Base-by-base conservation (phyloP, 2,888 invertebrate species). In the Aricia artaxerxes region DNA sequence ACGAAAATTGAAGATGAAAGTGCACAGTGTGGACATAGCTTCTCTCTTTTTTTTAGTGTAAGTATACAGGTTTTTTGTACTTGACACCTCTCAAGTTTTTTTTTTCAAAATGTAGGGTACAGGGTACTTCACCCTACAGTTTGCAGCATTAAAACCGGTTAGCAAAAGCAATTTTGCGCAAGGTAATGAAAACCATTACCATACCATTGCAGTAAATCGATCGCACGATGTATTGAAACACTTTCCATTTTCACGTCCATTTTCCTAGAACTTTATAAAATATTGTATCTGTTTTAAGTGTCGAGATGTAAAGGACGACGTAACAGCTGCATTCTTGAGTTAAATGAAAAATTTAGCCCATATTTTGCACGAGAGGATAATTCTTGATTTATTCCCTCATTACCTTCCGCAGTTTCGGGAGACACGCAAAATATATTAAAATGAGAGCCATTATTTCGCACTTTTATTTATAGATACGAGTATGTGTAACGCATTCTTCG, bases 271-370 rank as follows among this genome's bases (percentile, higher is more conserved):
- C 61, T 61, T 61, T 1, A 69, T 69, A 16, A 69, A 13, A 69
- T 69, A 13, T 69, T 38, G 64, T 31, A 31, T 64, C 31, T 69
- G 16, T 57, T 57, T 57, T 57, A 16, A 69, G 35, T 69, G 35
- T 38, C 69, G 69, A 38, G 38, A 16, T 69, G 69, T 13, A 69
- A 69, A 69, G 35, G 5, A 69, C 38, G 35, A 69, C 16, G 69
- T 13, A 69, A 69, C 69, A 38, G 69, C 35, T 69, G 69, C 69
- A 69, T 38, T 69, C 69, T 69, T 13, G 13, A 69, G 69, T 69
- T 69, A 38, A 69, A 69, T 69, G 16, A 69, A 69, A 69, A 69
- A 69, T 69, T 38, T 69, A 1, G 35, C 7, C 69, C 5, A 69
- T 69, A 35, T 69, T 38, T 69, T 38, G 11, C 69, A 16, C 35